Evolutionary conservation across 1,140 invertebrate species (phyloP), one percentile per base, ranked within the genome.

Genomic region (Psilanteris sp.): DNA sequence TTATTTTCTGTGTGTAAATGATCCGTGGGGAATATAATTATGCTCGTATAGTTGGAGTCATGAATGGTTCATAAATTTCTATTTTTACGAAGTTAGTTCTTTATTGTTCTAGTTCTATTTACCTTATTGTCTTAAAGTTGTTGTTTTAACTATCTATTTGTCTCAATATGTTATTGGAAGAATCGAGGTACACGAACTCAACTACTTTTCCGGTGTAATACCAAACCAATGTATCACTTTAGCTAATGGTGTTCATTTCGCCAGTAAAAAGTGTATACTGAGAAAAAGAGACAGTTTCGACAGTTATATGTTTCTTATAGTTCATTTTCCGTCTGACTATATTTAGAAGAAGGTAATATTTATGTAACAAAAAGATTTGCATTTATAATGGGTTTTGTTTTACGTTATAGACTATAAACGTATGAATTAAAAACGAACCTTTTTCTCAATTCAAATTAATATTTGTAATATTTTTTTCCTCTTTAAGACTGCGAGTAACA

Each of bases 101-200:
- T 62, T 11, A 20, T 31, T 7, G 26, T 36, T 22, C 22, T 2
- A 13, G 43, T 29, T 20, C 37, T n/a, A 48, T 37, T 48, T 32
- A 20, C 43, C 26, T 64, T 39, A 36, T 64, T 50, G 59, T 32
- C 29, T 66, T 27, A 27, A 13, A 46, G 29, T 67, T 67, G 61
- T 66, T 54, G 26, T 46, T 67, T 37, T 67, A 67, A 67, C 48
- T 67, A 50, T 50, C 34, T 64, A 67, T 67, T 67, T 67, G 62
- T 67, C 48, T 67, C 62, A 55, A 44, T 36, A 39, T 55, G 48
- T 67, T 67, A 67, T 54, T 67, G 62, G 62, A 67, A 46, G 39
- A 67, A 46, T 36, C 48, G 62, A 55, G 22, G 48, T 44, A 39
- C 37, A 66, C 48, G 46, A 37, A 44, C 39, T 55, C 48, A 52